These are phyloP conservation scores for Adelphocoris suturalis DNA, from an alignment of 2,888 invertebrate species.

Conservation along the genomic window DNA sequence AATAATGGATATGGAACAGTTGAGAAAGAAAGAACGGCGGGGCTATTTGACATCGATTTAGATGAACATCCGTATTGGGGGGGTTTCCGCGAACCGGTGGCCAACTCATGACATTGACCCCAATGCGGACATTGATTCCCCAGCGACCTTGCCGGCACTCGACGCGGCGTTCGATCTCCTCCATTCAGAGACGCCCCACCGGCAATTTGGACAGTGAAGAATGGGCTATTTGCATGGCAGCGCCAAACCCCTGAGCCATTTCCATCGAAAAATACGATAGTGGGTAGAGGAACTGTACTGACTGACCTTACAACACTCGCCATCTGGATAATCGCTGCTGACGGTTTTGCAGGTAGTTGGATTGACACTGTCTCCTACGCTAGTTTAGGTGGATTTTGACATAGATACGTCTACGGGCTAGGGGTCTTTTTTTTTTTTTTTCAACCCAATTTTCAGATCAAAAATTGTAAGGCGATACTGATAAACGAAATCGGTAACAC, in stretches of 20 bases:
- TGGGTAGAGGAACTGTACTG: too few species aligned
- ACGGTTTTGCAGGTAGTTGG: too few species aligned
- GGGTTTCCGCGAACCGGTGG: background rate
- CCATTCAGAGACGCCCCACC: conserved; percentile 6
- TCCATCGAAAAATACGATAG: too few species aligned
- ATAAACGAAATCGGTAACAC: too few species aligned
- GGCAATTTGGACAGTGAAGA: background rate
- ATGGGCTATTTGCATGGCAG: conserved; percentile 22
- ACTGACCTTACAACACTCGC: too few species aligned
- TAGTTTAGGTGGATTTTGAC: too few species aligned
- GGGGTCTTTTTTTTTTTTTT: too few species aligned
- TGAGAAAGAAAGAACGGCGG: background rate
- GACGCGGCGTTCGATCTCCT: conserved; percentile 27
- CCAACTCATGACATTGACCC: conserved; percentile 35
- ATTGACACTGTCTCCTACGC: too few species aligned
- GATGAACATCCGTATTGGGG: background rate
- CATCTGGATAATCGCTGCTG: too few species aligned
- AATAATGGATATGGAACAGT: background rate
- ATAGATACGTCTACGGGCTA: too few species aligned
- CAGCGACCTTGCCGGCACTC: background rate
- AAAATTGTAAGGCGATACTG: too few species aligned
- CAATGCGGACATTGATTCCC: conserved; percentile 49
- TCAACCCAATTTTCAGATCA: too few species aligned
- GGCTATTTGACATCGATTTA: background rate
- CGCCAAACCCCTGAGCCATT: background rate